Conservation (phyloP, 2,888 invertebrate species). For the Hypselothyrea guttata region DNA sequence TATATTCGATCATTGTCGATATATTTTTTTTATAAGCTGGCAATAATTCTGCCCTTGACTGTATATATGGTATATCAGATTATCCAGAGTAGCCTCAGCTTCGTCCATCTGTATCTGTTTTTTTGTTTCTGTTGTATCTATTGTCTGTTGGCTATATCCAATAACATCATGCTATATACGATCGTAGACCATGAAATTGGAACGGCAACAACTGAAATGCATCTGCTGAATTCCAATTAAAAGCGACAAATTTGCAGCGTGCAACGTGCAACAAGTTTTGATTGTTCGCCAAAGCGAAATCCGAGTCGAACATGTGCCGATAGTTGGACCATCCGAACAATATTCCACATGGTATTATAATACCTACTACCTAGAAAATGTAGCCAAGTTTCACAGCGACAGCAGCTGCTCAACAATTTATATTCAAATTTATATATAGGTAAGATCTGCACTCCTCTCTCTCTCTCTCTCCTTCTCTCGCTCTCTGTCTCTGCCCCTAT, state of each 20-base stretch:
- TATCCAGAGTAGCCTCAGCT: not conserved
- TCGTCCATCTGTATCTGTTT: slow-evolving; percentile 16
- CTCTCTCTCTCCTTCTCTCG: not conserved
- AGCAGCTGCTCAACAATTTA: not conserved
- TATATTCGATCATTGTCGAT: too few species aligned
- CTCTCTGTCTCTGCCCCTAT: not conserved
- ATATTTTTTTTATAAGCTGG: too few species aligned
- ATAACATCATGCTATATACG: slow-evolving; percentile 47
- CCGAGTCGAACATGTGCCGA: not conserved
- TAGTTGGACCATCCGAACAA: too few species aligned
- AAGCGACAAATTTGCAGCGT: slow-evolving; percentile 7
- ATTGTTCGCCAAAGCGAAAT: not conserved
- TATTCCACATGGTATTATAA: slow-evolving; percentile 16
- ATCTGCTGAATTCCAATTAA: slow-evolving; percentile 72
- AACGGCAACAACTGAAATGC: slow-evolving; percentile 60
- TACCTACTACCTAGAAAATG: slow-evolving; percentile 4
- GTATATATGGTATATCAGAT: too few species aligned
- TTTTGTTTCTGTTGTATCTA: slow-evolving; percentile 30
- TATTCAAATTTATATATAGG: not conserved
- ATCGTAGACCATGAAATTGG: slow-evolving; percentile 58
- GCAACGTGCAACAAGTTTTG: slow-evolving; percentile 26
- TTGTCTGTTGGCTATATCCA: slow-evolving; percentile 42
- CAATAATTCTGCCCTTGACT: not conserved
- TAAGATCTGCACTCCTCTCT: too few species aligned
- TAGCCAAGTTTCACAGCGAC: not conserved